Conservation (phyloP, 2,113 vertebrate genomes). For the Taurulus bubalis region DNA sequence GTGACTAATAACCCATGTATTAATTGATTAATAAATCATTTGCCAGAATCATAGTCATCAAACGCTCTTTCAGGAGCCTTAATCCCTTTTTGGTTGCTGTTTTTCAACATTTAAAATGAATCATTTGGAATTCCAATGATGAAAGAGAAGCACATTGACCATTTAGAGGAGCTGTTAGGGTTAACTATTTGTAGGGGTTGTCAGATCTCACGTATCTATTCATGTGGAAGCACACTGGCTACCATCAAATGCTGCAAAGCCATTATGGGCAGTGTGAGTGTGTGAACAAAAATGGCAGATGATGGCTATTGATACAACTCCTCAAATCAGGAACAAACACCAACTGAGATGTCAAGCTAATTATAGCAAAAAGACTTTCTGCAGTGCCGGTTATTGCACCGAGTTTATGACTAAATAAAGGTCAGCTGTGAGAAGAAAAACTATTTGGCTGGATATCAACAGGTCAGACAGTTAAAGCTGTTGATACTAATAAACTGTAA, state of each 20-base stretch:
- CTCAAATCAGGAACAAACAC: background rate
- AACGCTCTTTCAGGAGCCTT: background rate
- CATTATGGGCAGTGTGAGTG: background rate
- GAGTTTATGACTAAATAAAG: background rate
- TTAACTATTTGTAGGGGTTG: background rate
- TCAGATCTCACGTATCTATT: background rate
- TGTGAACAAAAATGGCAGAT: background rate
- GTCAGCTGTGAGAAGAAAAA: background rate
- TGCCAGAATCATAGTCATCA: background rate
- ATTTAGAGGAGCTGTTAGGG: background rate
- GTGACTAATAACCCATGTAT: conserved; percentile 28
- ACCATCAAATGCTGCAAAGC: background rate
- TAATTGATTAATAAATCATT: too few species aligned
- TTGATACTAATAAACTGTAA: background rate
- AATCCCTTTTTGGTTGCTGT: background rate
- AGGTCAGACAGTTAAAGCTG: background rate
- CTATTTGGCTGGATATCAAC: background rate
- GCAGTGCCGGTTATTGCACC: background rate
- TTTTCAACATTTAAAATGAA: background rate
- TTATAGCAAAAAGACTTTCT: background rate
- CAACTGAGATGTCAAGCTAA: background rate
- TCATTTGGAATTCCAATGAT: background rate
- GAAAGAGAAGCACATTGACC: background rate
- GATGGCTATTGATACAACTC: background rate
- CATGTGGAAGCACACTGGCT: background rate